phyloP scores from a whole-genome alignment of 2,797 vertebrate genomes.

The Tolypeutes matacus region DNA sequence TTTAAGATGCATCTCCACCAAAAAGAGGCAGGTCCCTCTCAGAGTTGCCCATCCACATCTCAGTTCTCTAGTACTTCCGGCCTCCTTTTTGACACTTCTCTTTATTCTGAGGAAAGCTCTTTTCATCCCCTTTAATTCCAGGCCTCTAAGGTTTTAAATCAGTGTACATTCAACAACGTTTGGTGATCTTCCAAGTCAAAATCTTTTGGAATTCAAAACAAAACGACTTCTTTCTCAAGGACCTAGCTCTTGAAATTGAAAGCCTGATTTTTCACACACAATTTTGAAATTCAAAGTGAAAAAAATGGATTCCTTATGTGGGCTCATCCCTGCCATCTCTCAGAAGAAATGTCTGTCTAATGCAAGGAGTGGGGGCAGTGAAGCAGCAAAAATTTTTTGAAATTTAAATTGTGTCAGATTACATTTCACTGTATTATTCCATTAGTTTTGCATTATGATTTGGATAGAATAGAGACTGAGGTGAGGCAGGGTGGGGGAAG shows the following conservation, averaged over 20 bases:
- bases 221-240: neutral
- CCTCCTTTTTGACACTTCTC: neutral
- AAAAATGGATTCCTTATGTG: neutral
- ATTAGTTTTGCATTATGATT: neutral
- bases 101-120: neutral
- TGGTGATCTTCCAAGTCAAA: conserved; percentile 35
- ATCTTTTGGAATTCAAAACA: conserved; percentile 22
- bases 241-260: neutral
- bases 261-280: neutral
- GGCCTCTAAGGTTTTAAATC: neutral
- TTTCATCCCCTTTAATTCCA: neutral
- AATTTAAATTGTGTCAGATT: conserved; percentile 3
- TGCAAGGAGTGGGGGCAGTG: neutral
- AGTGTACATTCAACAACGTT: neutral
- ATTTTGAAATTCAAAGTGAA: conserved; percentile 56
- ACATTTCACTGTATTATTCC: neutral
- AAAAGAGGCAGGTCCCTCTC: neutral
- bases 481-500: neutral
- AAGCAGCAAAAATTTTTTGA: conserved; percentile 35
- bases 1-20: neutral
- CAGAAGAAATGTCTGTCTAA: neutral
- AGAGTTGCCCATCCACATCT: neutral
- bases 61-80: neutral
- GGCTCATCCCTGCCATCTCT: neutral
- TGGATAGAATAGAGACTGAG: neutral